Conservation (phyloP, 2,888 invertebrate genomes). For the Idaea biselata region DNA sequence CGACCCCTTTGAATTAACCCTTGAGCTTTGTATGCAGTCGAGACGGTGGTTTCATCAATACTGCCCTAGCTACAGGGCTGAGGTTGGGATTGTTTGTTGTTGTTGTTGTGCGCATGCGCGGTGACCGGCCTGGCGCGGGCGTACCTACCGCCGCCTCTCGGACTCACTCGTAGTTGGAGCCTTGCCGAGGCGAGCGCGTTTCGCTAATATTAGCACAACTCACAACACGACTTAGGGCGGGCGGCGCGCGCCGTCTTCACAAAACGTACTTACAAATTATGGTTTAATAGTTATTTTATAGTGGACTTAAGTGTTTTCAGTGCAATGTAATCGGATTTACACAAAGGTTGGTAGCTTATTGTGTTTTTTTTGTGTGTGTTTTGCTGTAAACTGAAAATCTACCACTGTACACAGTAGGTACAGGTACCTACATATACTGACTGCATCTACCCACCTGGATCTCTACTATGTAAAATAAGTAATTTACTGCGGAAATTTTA, state of each 20-base stretch:
- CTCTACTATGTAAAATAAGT: neutral
- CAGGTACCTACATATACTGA: neutral
- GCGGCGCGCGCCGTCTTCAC: constrained; percentile 68
- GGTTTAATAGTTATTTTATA: constrained; percentile 21
- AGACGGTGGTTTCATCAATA: constrained; percentile 53
- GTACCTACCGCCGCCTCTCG: constrained; percentile 24
- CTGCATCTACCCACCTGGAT: neutral
- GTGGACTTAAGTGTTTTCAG: neutral
- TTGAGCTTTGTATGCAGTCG: constrained; percentile 3
- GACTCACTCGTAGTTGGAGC: constrained; percentile 47
- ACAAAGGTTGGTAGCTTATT: neutral
- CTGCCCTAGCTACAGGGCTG: constrained; percentile 37
- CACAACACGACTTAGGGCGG: constrained; percentile 59
- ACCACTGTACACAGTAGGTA: neutral
- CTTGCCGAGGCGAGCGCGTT: constrained; percentile 50
- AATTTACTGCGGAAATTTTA: neutral
- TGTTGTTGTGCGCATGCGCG: constrained; percentile 60
- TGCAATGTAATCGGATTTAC: neutral
- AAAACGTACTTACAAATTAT: constrained; percentile 42
- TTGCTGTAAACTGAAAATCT: neutral
- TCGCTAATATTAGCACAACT: constrained; percentile 57
- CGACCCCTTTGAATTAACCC: neutral
- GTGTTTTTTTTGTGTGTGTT: neutral
- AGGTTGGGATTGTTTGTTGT: constrained; percentile 51
- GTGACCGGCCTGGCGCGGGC: constrained; percentile 27